Base-by-base conservation (phyloP, 1,140 invertebrate genomes). In the Drusus annulatus region DNA sequence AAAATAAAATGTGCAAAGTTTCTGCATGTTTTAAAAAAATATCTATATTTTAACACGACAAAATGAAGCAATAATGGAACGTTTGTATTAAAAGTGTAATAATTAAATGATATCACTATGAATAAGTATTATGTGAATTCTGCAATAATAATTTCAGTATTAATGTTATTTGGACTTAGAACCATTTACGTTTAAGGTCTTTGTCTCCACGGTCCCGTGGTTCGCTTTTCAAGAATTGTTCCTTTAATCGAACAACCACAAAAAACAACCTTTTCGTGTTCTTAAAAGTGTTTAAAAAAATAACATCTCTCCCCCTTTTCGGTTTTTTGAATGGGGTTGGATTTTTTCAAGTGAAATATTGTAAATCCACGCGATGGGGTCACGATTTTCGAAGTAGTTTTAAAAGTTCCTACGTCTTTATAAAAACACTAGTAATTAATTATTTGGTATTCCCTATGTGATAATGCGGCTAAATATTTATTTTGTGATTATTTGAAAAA, bases 361-460 rank as follows among this genome's bases (percentile, higher is more conserved):
- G 36, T 45, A 45, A 45, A 45, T 45, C 36, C 36, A 45, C 1
- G 36, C 8, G 8, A 2, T 13, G 19, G 16, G 10, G 62, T 25
- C 25, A 63, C 21, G 62, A 63, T 31, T n/a, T 8, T 63, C 25
- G 62, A 31, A 16, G n/a, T 63, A 63, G 62, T 25, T 63, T 63
- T 63, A 63, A 56, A 63, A 63, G 62, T 63, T 63, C 62, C 62
- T 63, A 63, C 25, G 62, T 31, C 21, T 63, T 63, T 63, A 31
- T 63, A 63, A 63, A n/a, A 23, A 15, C 7, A 25, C 21, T 63
- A 63, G 62, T 63, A 63, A 13, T 63, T 31, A 63, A 63, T 28
- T 60, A 10, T 60, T 60, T 21, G 17, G 56, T 60, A 23, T 60
- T 60, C 56, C 56, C 56, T 60, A 23, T 23, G 56, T 60, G 54